Evolutionary conservation across 1,140 invertebrate species (phyloP).

Genomic region (Cydia splendana): DNA sequence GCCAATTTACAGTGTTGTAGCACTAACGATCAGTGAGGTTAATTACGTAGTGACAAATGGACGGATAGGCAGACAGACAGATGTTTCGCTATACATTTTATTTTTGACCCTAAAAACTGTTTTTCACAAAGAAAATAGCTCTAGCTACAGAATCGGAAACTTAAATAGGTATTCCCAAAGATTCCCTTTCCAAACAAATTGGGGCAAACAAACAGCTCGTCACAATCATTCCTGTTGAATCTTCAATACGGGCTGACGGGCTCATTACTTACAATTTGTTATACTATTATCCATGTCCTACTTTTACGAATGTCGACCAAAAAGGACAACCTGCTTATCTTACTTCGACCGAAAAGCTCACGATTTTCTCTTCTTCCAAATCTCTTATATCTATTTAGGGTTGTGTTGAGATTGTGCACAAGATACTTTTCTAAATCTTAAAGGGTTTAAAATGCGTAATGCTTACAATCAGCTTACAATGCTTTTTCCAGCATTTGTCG

Average conservation of each 20-base stretch:
- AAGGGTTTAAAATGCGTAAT: background rate
- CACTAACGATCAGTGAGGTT: no score
- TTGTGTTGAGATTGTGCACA: background rate
- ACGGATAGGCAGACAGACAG: no score
- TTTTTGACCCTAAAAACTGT: no score
- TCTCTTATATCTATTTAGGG: background rate
- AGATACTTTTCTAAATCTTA: background rate
- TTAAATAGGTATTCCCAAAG: background rate
- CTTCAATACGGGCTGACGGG: background rate
- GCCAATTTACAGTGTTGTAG: no score
- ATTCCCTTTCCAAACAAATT: slow-evolving; percentile 10
- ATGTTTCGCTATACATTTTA: no score
- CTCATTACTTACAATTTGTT: background rate
- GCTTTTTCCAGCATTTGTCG: background rate
- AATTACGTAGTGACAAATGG: no score
- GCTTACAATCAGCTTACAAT: background rate
- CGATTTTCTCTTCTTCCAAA: background rate
- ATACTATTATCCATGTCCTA: background rate
- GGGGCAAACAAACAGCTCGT: slow-evolving; percentile 1
- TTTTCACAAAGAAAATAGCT: background rate
- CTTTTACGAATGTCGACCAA: background rate
- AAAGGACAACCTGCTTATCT: background rate
- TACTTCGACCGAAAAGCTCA: background rate
- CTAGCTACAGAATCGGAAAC: background rate
- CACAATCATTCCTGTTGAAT: slow-evolving; percentile 15